These are phyloP conservation scores for Ditylenchus weischeri DNA, from an alignment of 2,888 invertebrate species.

Conservation along the genomic window DNA sequence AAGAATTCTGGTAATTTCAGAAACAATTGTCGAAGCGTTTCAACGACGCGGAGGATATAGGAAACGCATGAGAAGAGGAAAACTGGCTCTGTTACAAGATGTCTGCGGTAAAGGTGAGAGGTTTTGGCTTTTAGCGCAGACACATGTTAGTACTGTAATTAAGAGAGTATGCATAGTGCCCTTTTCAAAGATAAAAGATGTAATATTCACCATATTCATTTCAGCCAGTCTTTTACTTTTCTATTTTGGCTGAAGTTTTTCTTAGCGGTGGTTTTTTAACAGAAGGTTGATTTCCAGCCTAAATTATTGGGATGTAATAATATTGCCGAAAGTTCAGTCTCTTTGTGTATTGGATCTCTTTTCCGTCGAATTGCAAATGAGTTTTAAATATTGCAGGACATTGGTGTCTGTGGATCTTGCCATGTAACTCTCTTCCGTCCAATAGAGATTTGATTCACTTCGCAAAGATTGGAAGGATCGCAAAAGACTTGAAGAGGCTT, in stretches of 20 bases:
- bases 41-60: constrained; percentile 48
- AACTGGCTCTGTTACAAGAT: background rate
- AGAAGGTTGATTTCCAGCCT: background rate
- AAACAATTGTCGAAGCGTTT: constrained; percentile 77
- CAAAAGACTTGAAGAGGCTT: background rate
- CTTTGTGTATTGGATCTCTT: no score
- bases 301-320: background rate
- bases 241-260: no score
- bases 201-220: no score
- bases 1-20: constrained; percentile 53
- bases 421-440: constrained; percentile 28
- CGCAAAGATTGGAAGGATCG: background rate
- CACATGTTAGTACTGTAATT: no score
- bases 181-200: no score
- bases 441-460: constrained; percentile 26
- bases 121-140: no score
- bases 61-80: constrained; percentile 7
- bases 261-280: no score
- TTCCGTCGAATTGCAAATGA: background rate
- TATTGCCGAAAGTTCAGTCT: no score
- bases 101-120: background rate
- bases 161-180: no score
- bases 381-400: constrained; percentile 17
- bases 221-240: no score
- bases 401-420: constrained; percentile 36